phyloP scores from a whole-genome alignment of 2,113 vertebrate species.

The Chionomys nivalis region DNA sequence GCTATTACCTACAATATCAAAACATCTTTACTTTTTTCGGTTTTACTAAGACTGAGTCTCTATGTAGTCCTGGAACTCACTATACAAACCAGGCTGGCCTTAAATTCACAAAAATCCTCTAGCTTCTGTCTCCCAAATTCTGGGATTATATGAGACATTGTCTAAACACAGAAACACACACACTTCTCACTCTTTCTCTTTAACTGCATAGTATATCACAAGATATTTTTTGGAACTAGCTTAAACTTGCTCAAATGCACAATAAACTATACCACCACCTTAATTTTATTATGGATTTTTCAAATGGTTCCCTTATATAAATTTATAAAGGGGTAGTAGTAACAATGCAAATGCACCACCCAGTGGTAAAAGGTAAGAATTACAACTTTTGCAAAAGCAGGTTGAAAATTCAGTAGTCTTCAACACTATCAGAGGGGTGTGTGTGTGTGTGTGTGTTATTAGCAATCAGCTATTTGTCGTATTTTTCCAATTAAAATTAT shows the following conservation, averaged over 20 bases:
- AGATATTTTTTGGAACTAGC: background rate
- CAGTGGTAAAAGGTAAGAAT: conserved; percentile 68
- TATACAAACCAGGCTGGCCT: background rate
- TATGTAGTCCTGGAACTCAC: background rate
- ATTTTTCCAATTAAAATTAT: background rate
- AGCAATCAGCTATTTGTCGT: background rate
- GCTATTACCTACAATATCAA: background rate
- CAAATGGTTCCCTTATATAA: conserved; percentile 21
- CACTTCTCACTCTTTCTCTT: background rate
- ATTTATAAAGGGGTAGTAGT: conserved; percentile 30
- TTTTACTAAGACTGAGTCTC: background rate
- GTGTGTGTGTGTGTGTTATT: background rate
- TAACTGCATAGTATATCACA: background rate
- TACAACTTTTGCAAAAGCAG: conserved; percentile 1
- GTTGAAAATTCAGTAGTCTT: background rate
- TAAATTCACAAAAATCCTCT: background rate
- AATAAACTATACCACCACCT: background rate
- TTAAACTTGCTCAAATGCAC: background rate
- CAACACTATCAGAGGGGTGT: background rate
- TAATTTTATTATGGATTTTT: conserved; percentile 52
- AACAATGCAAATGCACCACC: conserved; percentile 71
- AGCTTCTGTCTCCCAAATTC: background rate
- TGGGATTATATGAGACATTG: background rate
- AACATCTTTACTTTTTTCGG: background rate
- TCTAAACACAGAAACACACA: background rate